Conservation (phyloP, 2,797 vertebrate species). For the Aphelocoma californica region DNA sequence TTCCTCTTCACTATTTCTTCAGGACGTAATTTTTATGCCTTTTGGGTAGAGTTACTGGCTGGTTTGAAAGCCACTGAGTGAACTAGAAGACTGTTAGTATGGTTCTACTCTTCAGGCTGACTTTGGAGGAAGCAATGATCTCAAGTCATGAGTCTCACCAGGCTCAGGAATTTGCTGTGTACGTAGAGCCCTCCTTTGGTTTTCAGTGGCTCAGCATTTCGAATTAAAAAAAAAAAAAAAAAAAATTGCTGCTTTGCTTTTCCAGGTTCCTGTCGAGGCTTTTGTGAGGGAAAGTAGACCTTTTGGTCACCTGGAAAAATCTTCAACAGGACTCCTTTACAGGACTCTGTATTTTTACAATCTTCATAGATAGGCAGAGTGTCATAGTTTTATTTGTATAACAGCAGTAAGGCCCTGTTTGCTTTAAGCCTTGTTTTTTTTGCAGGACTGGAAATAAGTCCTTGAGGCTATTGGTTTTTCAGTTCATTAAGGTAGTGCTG, state of each 20-base stretch:
- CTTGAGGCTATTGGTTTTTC: background rate
- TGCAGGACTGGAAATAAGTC: background rate
- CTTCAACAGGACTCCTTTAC: background rate
- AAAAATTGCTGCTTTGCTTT: background rate
- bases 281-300: background rate
- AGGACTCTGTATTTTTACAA: background rate
- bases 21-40: background rate
- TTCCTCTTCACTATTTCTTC: background rate
- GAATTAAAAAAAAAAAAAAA: background rate
- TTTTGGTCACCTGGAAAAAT: background rate
- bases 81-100: background rate
- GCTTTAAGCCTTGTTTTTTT: background rate
- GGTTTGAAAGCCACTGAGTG: background rate
- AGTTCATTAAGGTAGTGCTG: background rate
- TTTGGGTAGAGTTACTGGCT: background rate
- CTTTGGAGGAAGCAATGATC: background rate
- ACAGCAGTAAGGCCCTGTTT: background rate
- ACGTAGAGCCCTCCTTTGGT: background rate
- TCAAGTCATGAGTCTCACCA: background rate
- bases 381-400: background rate
- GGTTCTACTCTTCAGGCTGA: background rate
- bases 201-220: background rate
- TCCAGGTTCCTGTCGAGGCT: background rate
- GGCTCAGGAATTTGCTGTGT: background rate
- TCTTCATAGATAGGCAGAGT: background rate